A percentile compares a stretch with the other conserved stretches of the same genome.
phyloP scores from a whole-genome alignment of 2,888 invertebrate species.

The Onthophagus sagittarius region DNA sequence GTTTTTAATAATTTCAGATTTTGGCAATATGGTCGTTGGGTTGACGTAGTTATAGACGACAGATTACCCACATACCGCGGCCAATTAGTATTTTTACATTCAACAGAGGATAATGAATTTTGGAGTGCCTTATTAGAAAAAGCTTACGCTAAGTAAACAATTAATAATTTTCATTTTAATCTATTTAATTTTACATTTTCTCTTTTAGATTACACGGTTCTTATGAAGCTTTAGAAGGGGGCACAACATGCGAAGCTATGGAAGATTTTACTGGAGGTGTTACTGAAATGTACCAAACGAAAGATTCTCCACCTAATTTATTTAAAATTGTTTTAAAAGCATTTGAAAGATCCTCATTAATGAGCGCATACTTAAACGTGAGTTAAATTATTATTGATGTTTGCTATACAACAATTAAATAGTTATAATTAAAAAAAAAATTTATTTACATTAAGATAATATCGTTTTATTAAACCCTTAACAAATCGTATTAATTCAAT shows the following conservation, averaged over 20 bases:
- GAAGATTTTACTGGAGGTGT: slow-evolving; percentile 98
- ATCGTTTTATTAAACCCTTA: not conserved
- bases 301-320: slow-evolving; percentile 78
- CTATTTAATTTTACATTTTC: not conserved
- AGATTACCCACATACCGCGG: slow-evolving; percentile 83
- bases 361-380: slow-evolving; percentile 94
- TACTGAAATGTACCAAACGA: slow-evolving; percentile 87
- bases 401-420: not conserved
- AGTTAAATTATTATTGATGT: slow-evolving; percentile 26
- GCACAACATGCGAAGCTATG: slow-evolving; percentile 97
- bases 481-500: not conserved
- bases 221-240: slow-evolving; percentile 95
- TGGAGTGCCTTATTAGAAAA: slow-evolving; percentile 95
- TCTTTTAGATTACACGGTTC: slow-evolving; percentile 80
- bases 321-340: slow-evolving; percentile 88
- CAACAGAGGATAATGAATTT: slow-evolving; percentile 85
- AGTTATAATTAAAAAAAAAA: not conserved
- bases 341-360: slow-evolving; percentile 83
- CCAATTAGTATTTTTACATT: slow-evolving; percentile 81
- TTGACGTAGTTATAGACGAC: slow-evolving; percentile 92
- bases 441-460: slow-evolving; percentile 4
- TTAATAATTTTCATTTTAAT: not conserved
- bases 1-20: slow-evolving; percentile 54
- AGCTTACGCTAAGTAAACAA: slow-evolving; percentile 82
- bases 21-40: slow-evolving; percentile 94